Percentiles rank a stretch among this genome's conserved stretches.
phyloP scores from a whole-genome alignment of 2,113 vertebrate genomes.

The Nothocercus julius region DNA sequence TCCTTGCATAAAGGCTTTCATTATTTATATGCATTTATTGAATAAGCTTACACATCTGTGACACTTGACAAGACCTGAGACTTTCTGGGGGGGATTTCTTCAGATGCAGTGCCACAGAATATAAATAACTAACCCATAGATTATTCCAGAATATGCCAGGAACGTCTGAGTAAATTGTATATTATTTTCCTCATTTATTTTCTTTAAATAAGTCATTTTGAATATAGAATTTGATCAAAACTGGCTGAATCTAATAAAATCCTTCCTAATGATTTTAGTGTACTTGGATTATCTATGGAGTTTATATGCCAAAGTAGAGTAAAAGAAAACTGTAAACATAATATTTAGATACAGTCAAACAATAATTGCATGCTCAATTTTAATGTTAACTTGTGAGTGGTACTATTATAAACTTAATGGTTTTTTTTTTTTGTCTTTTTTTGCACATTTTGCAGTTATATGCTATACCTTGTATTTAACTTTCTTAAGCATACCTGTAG shows the following conservation, averaged over 20 bases:
- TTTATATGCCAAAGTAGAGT: neutral
- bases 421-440: neutral
- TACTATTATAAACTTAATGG: neutral
- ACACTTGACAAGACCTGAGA: neutral
- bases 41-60: slow-evolving; percentile 4
- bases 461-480: neutral
- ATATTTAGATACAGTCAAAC: neutral
- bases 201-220: neutral
- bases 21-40: slow-evolving; percentile 61
- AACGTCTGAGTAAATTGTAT: neutral
- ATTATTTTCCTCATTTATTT: slow-evolving; percentile 29
- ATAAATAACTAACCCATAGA: neutral
- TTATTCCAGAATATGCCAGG: neutral
- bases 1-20: slow-evolving; percentile 18
- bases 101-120: accelerated
- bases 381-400: neutral
- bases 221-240: neutral
- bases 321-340: neutral
- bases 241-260: neutral
- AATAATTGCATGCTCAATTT: neutral
- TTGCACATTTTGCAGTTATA: neutral
- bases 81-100: neutral
- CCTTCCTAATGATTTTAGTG: neutral
- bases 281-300: neutral
- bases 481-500: neutral